A percentile compares a stretch with the other conserved stretches of the same genome.
Evolutionary conservation across 2,888 invertebrate species (phyloP).

Genomic region (Limnephilus lunatus): DNA sequence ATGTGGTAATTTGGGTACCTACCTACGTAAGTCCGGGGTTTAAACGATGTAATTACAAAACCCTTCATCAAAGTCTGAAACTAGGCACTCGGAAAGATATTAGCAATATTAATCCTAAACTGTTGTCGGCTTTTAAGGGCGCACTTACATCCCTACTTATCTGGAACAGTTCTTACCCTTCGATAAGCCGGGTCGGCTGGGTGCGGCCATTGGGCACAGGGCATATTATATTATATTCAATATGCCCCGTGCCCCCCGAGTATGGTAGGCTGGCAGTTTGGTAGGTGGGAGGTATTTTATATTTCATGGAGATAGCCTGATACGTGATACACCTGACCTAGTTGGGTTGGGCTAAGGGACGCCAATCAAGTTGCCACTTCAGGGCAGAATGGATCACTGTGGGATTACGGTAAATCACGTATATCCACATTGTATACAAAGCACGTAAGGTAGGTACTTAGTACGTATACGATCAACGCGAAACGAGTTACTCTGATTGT

Average conservation of each 20-base stretch:
- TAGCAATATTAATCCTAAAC: background rate
- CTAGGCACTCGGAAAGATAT: background rate
- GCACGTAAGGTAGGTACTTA: background rate
- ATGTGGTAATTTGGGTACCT: background rate
- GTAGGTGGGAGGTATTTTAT: conserved; percentile 23
- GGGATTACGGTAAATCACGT: conserved; percentile 2
- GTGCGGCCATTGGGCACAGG: background rate
- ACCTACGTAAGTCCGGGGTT: background rate
- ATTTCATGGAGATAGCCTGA: conserved; percentile 28
- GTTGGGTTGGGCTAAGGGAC: conserved; percentile 11
- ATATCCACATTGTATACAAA: background rate
- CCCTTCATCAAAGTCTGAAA: background rate
- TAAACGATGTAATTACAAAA: background rate
- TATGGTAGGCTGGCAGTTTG: background rate
- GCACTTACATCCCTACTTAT: background rate
- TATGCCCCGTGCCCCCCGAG: background rate
- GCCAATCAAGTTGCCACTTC: background rate
- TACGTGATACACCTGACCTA: conserved; percentile 42
- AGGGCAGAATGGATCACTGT: conserved; percentile 18
- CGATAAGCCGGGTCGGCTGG: background rate
- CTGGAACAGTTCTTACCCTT: background rate
- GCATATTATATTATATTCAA: background rate
- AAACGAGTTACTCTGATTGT: background rate
- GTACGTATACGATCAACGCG: background rate
- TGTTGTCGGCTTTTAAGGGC: background rate